Evolutionary conservation across 1,140 invertebrate species (phyloP).

Genomic region (Ceratosolen solmsi): DNA sequence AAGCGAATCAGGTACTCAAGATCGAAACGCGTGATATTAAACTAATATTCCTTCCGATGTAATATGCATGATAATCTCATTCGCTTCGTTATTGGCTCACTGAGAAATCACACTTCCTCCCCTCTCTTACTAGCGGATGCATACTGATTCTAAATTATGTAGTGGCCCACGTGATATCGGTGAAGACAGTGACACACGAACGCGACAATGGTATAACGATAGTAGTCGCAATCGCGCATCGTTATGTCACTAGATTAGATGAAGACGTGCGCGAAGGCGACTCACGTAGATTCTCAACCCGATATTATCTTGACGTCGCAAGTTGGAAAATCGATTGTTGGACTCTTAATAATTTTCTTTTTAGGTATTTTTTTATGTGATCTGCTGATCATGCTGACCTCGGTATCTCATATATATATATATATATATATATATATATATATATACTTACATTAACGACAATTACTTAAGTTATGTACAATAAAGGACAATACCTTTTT

Average conservation of each 20-base stretch:
- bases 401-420: no score
- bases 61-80: constrained; percentile 73
- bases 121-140: constrained; percentile 63
- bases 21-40: constrained; percentile 71
- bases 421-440: no score
- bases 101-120: background rate
- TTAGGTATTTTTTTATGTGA: no score
- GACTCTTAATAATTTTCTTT: background rate
- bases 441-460: no score
- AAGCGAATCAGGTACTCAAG: constrained; percentile 57
- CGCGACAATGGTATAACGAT: background rate
- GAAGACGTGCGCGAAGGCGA: background rate
- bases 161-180: background rate
- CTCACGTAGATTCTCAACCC: background rate
- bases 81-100: constrained; percentile 63
- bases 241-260: background rate
- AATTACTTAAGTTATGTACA: no score
- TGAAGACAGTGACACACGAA: background rate
- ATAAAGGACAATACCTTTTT: no score
- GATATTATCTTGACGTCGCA: background rate
- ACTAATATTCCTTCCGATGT: constrained; percentile 71
- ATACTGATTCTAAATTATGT: constrained; percentile 73
- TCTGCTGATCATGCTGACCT: no score
- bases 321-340: background rate
- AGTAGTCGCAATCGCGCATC: background rate